phyloP scores from a whole-genome alignment of 1,140 invertebrate species.

The Gonatopus flavifemur region DNA sequence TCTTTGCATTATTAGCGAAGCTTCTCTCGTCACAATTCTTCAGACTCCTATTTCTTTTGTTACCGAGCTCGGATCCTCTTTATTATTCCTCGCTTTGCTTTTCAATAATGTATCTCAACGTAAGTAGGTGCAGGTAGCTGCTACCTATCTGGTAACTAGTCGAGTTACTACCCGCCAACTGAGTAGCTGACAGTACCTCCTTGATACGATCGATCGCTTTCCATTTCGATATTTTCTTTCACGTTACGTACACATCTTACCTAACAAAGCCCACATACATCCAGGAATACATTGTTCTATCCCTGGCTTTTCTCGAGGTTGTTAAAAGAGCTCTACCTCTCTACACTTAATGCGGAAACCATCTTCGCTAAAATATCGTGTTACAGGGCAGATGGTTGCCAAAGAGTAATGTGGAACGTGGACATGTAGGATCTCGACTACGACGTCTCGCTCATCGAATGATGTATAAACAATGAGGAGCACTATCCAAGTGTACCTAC shows the following conservation, averaged over 20 bases:
- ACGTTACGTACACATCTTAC: background rate
- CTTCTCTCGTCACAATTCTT: background rate
- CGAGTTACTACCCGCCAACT: too few relatives aligned
- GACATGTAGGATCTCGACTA: too few relatives aligned
- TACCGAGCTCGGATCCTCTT: slow-evolving; percentile 17
- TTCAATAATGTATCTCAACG: slow-evolving; percentile 25
- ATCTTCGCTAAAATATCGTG: too few relatives aligned
- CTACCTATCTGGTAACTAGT: too few relatives aligned
- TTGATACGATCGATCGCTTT: slow-evolving; percentile 23
- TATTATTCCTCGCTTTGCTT: slow-evolving; percentile 13
- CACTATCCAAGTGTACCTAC: background rate
- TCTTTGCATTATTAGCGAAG: background rate
- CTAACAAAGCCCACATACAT: too few relatives aligned
- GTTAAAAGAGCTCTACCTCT: too few relatives aligned
- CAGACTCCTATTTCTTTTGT: slow-evolving; percentile 11
- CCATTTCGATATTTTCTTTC: slow-evolving; percentile 24
- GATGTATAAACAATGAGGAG: slow-evolving; percentile 13
- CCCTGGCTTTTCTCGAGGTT: too few relatives aligned
- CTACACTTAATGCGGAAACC: too few relatives aligned
- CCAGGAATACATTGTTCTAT: too few relatives aligned
- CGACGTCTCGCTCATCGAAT: background rate
- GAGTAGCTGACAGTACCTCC: slow-evolving; percentile 1
- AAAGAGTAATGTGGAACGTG: too few relatives aligned
- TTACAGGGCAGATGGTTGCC: too few relatives aligned
- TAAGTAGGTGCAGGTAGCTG: slow-evolving; percentile 16